Base-by-base conservation (phyloP, 2,113 vertebrate genomes). In the Brachirus orientalis region DNA sequence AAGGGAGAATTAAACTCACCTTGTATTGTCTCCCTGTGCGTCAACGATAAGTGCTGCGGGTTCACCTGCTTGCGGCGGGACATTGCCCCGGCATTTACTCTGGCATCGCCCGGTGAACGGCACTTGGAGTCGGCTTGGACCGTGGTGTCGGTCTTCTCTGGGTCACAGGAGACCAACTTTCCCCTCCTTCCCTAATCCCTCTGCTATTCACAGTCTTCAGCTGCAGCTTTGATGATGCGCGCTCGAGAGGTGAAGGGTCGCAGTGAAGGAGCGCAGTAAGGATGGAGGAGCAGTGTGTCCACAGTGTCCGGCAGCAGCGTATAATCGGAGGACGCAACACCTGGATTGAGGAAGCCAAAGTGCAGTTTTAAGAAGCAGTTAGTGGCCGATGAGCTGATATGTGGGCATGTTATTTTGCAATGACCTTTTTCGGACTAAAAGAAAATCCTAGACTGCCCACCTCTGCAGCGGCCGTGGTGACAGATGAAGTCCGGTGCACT, bases 61-160 rank as follows among this genome's bases (percentile, higher is more conserved):
- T 99, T 98, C 94, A 97, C 97, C 96, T 99, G 97, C 95, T 99
- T 99, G 94, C 97, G 96, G 94, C 97, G 97, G 97, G 97, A 99
- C 97, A 99, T 99, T 93, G 96, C 96, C 96, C 95, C 95, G 94
- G 96, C 96, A 98, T 96, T 95, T 97, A 98, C 94, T 96, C 94
- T 95, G 94, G 95, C 96, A 98, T 98, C 95, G 95, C 96, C 95
- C 94, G 95, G 95, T 95, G 95, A 97, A 95, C 95, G 92, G 94
- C 92, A 94, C 94, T 91, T 90, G 92, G 87, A 93, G 90, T 89
- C 91, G 89, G 90, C 91, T 94, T 65, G 90, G 85, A 93, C 91
- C 94, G 92, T 92, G 92, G 87, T 88, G 93, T 90, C 86, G 79
- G 80, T 90, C 71, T 74, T 76, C 84, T 75, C 72, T 71, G 80